Evolutionary conservation across 2,888 invertebrate species (phyloP).

Genomic region (Drosophila niveifrons): DNA sequence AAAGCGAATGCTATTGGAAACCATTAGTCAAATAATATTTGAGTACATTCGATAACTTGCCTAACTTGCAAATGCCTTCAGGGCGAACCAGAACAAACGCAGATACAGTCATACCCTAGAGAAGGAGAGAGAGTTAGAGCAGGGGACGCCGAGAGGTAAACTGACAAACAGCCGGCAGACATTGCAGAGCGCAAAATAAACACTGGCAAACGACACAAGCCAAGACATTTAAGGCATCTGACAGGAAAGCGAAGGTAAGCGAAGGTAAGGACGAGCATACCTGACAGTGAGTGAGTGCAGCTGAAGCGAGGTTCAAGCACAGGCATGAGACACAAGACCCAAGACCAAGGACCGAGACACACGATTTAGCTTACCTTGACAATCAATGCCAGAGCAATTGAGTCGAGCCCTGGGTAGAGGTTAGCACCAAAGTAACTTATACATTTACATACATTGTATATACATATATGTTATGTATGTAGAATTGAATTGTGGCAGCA

Average conservation of each 20-base stretch:
- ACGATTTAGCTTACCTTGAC: conserved; percentile 65
- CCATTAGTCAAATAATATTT: conserved; percentile 74
- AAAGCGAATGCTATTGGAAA: conserved; percentile 20
- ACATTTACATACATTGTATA: conserved; percentile 15
- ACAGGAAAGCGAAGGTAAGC: conserved; percentile 1
- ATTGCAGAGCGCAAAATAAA: conserved; percentile 62
- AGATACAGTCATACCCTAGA: conserved; percentile 13
- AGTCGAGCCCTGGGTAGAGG: conserved; percentile 43
- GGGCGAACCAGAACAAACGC: conserved; percentile 21
- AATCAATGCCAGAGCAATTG: conserved; percentile 77
- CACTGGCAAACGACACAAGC: conserved; percentile 61
- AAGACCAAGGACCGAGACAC: conserved; percentile 40
- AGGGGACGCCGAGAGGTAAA: conserved; percentile 24
- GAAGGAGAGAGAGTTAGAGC: background rate
- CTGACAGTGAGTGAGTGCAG: conserved; percentile 33
- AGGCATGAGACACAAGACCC: conserved; percentile 35
- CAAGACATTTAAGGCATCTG: conserved; percentile 47
- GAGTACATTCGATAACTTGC: conserved; percentile 65
- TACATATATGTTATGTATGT: conserved; percentile 9
- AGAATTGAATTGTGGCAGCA: conserved; percentile 39
- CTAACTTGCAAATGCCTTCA: conserved; percentile 61
- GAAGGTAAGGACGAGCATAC: conserved; percentile 13
- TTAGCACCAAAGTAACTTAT: conserved; percentile 19
- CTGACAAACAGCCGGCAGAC: conserved; percentile 63
- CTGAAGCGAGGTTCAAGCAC: conserved; percentile 41